These are phyloP conservation scores for Lycocerus yunnanus DNA, from an alignment of 2,888 invertebrate genomes.

Conservation along the genomic window DNA sequence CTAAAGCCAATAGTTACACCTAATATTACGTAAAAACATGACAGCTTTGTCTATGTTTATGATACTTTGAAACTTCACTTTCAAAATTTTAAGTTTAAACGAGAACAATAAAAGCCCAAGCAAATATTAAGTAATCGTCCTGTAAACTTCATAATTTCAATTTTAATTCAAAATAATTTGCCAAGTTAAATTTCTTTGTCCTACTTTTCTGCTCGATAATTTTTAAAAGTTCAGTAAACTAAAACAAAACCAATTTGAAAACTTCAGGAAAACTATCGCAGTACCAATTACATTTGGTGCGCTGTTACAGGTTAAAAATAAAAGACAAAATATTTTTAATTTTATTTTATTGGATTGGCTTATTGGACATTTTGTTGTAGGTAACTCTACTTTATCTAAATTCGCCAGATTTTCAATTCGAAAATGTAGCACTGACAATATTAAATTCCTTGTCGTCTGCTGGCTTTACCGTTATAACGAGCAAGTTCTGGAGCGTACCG, in stretches of 20 bases:
- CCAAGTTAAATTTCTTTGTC: neutral
- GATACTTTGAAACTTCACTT: no score
- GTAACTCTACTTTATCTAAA: slow-evolving; percentile 84
- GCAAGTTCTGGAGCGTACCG: slow-evolving; percentile 68
- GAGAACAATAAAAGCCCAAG: no score
- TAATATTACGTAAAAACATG: no score
- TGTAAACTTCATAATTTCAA: neutral
- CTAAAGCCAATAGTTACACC: no score
- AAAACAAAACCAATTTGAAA: neutral
- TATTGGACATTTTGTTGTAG: slow-evolving; percentile 53
- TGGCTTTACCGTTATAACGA: slow-evolving; percentile 71
- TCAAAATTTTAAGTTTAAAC: no score
- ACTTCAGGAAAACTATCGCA: neutral
- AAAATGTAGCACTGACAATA: slow-evolving; percentile 79
- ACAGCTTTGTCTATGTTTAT: no score
- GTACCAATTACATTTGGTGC: neutral
- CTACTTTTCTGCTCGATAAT: neutral
- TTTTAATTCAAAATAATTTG: neutral
- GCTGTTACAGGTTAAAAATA: neutral
- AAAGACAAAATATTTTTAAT: neutral
- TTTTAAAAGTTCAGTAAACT: neutral
- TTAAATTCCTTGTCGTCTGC: slow-evolving; percentile 71
- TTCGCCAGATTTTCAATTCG: slow-evolving; percentile 71
- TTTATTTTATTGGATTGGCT: neutral
- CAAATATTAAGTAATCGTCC: no score